Evolutionary conservation across 2,797 vertebrate genomes (phyloP).

Genomic region (Emydoidea blandingii): DNA sequence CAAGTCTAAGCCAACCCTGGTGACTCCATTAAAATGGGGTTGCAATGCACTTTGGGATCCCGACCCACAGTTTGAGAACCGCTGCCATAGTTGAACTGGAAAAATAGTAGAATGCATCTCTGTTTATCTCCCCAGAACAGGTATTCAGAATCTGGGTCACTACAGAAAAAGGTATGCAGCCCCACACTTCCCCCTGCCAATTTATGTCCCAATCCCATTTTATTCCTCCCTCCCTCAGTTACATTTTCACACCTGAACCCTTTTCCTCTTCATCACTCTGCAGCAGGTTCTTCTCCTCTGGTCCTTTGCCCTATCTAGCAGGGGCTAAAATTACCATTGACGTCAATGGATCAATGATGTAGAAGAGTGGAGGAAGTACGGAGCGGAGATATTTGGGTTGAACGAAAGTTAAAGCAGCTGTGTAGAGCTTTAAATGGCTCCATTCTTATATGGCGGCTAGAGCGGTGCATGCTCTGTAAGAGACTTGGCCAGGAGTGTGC

Average conservation of each 20-base stretch:
- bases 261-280: background rate
- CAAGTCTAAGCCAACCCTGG: too few relatives aligned
- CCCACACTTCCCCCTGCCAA: conserved; percentile 7
- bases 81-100: background rate
- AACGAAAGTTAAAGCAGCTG: background rate
- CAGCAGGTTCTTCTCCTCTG: conserved; percentile 36
- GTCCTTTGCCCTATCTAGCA: conserved; percentile 2
- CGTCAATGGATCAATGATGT: background rate
- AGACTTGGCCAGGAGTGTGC: background rate
- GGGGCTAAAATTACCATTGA: background rate
- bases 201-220: conserved; percentile 12
- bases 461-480: background rate
- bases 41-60: too few relatives aligned
- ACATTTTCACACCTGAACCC: rapidly evolving
- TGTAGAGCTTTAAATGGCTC: background rate
- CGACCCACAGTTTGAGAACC: too few relatives aligned
- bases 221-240: background rate
- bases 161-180: conserved; percentile 9
- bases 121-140: background rate
- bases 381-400: background rate
- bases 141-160: conserved; percentile 20
- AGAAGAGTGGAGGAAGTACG: background rate
- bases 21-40: too few relatives aligned
- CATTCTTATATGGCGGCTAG: background rate
- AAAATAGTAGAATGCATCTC: conserved; percentile 15